These are phyloP conservation scores for Tadarida brasiliensis DNA, from an alignment of 2,797 vertebrate species.

Conservation along the genomic window DNA sequence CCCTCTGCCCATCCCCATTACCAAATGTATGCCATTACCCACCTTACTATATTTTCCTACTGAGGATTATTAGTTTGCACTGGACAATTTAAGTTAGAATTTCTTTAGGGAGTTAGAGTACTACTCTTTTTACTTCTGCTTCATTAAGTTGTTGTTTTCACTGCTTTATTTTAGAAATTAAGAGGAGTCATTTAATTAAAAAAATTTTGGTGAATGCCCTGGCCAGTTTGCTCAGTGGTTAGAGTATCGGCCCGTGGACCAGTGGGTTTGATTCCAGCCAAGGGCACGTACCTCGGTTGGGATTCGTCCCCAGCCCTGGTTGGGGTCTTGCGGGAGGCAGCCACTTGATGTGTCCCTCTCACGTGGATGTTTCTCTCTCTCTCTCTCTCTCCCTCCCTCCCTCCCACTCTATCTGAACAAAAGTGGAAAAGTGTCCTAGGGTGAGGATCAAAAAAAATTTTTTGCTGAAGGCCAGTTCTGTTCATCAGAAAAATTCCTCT, in stretches of 20 bases:
- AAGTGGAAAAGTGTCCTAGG: no score
- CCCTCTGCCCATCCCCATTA: no score
- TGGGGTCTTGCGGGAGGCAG: no score
- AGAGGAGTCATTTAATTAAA: conserved; percentile 1
- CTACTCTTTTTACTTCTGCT: background rate
- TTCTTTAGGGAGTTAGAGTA: background rate
- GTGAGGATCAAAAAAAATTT: background rate
- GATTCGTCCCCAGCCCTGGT: no score
- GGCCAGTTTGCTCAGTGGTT: no score
- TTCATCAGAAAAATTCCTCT: background rate
- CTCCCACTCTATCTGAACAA: no score
- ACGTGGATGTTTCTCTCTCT: no score
- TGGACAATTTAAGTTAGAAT: background rate
- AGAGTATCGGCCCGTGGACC: no score
- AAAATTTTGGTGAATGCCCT: background rate
- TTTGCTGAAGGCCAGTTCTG: background rate
- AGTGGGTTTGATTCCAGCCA: no score
- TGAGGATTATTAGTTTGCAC: conserved; percentile 12
- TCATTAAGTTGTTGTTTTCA: background rate
- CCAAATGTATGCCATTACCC: background rate
- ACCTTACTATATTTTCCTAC: background rate
- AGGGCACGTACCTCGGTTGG: no score
- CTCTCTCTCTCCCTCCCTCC: no score
- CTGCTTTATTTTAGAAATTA: conserved; percentile 60
- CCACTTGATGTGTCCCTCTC: no score